phyloP scores from a whole-genome alignment of 2,797 vertebrate genomes.

The Euphonia xanthogaster region DNA sequence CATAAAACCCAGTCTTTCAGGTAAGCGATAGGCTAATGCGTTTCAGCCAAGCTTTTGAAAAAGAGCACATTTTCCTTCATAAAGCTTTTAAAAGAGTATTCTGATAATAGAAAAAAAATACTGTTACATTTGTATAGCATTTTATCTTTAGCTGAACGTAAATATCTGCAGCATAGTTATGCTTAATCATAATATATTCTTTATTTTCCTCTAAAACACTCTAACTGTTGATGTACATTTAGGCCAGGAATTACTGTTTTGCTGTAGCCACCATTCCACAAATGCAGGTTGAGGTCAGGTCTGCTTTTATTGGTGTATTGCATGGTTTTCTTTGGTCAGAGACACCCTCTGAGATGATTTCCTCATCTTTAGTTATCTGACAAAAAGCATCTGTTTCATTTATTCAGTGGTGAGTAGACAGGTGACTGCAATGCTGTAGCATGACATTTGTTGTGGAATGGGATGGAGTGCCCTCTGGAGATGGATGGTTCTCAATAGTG shows the following conservation, averaged over 20 bases:
- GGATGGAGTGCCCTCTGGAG: not conserved
- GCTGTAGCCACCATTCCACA: not conserved
- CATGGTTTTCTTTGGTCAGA: not conserved
- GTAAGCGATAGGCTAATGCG: not conserved
- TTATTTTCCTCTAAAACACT: not conserved
- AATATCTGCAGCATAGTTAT: not conserved
- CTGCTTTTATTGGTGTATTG: not conserved
- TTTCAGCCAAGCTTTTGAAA: not conserved
- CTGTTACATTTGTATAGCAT: not conserved
- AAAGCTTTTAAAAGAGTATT: not conserved
- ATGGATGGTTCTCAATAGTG: not conserved
- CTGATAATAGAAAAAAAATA: not conserved
- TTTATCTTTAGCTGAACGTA: not conserved
- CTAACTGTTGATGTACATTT: not conserved
- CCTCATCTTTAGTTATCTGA: not conserved
- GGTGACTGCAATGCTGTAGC: not conserved
- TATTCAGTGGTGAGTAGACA: not conserved
- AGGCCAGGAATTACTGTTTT: not conserved
- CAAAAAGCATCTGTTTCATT: not conserved
- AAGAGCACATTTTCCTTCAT: not conserved
- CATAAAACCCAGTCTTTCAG: not conserved
- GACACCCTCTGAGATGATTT: not conserved
- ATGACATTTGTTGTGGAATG: not conserved
- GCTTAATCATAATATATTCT: not conserved
- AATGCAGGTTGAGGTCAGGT: not conserved